These are phyloP conservation scores for Rhinoraja longicauda DNA, from an alignment of 2,797 vertebrate genomes.

Conservation along the genomic window DNA sequence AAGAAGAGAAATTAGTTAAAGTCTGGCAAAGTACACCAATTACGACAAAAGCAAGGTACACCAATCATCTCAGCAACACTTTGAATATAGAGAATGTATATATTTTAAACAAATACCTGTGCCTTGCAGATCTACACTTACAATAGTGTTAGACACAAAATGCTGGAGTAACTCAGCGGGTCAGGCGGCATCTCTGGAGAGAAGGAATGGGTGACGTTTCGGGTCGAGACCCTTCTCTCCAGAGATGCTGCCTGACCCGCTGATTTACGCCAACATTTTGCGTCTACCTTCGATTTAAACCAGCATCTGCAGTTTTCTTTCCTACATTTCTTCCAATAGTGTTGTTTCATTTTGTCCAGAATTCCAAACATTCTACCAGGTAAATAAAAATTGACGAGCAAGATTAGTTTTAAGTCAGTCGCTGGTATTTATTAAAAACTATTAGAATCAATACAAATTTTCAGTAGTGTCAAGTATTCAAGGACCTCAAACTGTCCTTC, in stretches of 20 bases:
- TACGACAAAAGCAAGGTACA: background rate
- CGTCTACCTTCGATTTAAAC: too few relatives aligned
- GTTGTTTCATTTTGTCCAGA: background rate
- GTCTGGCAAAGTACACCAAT: too few relatives aligned
- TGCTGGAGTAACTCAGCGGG: too few relatives aligned
- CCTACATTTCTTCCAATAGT: background rate
- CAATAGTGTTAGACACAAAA: background rate
- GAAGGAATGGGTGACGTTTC: too few relatives aligned
- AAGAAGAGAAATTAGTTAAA: background rate
- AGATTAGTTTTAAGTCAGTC: background rate
- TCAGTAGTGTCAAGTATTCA: background rate
- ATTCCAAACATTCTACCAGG: background rate
- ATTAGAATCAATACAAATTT: background rate
- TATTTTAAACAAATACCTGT: background rate
- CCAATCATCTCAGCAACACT: background rate
- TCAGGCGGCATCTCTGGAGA: too few relatives aligned
- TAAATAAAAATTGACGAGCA: background rate
- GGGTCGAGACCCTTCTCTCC: too few relatives aligned
- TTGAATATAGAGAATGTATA: too few relatives aligned
- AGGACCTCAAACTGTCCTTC: conserved; percentile 15
- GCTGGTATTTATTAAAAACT: background rate
- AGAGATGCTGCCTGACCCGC: too few relatives aligned
- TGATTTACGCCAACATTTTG: too few relatives aligned
- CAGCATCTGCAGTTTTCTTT: too few relatives aligned
- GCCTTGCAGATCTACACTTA: background rate